Evolutionary conservation across 2,888 invertebrate genomes (phyloP), one percentile per base, ranked within the genome.

Genomic region (Noctua comes): DNA sequence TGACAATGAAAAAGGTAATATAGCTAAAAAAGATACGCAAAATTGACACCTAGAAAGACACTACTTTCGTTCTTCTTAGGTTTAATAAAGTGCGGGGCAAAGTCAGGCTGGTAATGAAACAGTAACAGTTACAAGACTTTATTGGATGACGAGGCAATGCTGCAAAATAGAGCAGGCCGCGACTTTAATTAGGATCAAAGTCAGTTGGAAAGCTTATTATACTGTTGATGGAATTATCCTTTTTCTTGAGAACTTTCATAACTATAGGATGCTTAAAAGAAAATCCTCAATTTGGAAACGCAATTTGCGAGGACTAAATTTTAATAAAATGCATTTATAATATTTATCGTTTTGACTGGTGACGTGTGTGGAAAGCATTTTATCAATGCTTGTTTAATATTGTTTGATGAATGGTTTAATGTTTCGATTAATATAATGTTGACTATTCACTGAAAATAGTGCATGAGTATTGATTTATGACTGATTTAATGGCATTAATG

Each of bases 131-230:
- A 70, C 73, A 73, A 66, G 77, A 76, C 76, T 74, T 77, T 77
- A 86, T 86, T 84, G 69, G 77, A 78, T 80, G 80, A 78, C 66
- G 43, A 72, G 27, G 71, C 77, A 64, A 36, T 72, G 48, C 79
- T 77, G 46, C 36, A 78, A 72, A 78, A 80, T 66, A 43, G 57
- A n/a, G 24, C 21, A 68, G 65, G 77, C 31, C 36, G 54, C 40
- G 73, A 78, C 77, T 79, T 71, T 87, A 77, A 85, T 85, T 77
- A 80, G 85, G 83, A 85, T 83, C 78, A 85, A 85, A 77, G 84
- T 46, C 13, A 65, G 54, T 64, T 59, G 69, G 68, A 74, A 79
- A 82, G 68, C 65, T 80, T 59, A 77, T 80, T 71, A 76, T n/a
- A 68, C 57, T 27, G 43, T 71, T 73, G 6, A 27, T 36, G 51